Base-by-base conservation (phyloP, 1,140 invertebrate species). In the Apocrypta bakeri region DNA sequence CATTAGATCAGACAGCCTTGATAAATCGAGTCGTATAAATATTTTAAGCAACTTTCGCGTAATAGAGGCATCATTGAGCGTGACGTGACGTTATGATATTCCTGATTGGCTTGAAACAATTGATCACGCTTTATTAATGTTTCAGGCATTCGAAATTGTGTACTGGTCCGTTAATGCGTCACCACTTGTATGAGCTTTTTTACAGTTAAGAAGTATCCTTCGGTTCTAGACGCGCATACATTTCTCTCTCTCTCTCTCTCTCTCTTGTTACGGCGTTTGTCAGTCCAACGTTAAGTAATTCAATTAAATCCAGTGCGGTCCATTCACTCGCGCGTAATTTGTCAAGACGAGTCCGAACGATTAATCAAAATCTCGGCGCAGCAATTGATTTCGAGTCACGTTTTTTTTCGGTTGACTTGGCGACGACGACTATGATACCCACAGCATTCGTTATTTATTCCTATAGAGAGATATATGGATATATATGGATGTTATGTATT, bases 341-440 rank as follows among this genome's bases (percentile, higher is more conserved):
- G 79, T 80, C 79, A 73, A 42, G 79, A 80, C 12, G 69, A 64
- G 25, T 56, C 24, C 29, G 79, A 75, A 74, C 79, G 79, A 75
- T 81, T 81, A 75, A 81, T 81, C 79, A 81, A 68, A 75, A 75
- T 75, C 61, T 75, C 72, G 56, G 64, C 69, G 31, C 69, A 25
- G 37, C 79, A 80, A 73, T 75, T 68, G 61, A 75, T 75, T 81
- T 68, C 31, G 33, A 75, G 56, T 80, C 40, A 42, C 42, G 29
- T 80, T 40, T 79, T 71, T 71, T 17, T 6, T 64, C 14, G n/a
- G 27, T 17, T 42, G 14, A 17, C 42, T 48, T 21, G 48, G n/a
- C 48, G 21, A 56, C 29, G 64, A 37, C 27, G 17, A 11, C 33
- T 37, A 37, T 37, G 27, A 56, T 56, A 56, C 68, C 21, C 68